Evolutionary conservation across 2,113 vertebrate genomes (phyloP), one percentile per base, ranked within the genome.

Genomic region (Mystacornis crossleyi): DNA sequence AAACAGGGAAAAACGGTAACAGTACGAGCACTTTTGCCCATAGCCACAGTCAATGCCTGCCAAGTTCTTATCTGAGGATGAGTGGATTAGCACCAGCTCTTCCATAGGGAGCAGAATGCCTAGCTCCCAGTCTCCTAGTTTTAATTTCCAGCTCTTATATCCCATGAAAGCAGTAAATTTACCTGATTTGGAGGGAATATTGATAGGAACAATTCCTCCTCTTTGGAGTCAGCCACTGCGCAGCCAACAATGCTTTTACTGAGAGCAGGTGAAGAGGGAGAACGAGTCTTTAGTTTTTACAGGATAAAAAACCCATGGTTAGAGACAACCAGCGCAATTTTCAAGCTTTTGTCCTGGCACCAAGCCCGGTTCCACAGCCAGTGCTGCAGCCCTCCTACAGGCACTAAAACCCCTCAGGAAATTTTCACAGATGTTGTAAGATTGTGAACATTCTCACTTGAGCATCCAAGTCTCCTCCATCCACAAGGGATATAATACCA

Each of bases 161-260:
- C 6, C 38, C 38, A 42, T 51, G 23, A 58, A 87, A 93, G 23
- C 11, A 66, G 24, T 23, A 34, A 53, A 29, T 83, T 61, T 54
- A 73, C 10, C 29, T 21, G 7, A 6, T 20, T 42, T 50, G 0
- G 16, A n/a, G 14, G 9, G 9, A 54, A 51, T 61, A 55, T 14
- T 26, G 12, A 25, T 29, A 42, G 55, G 40, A 90, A 86, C 9
- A 72, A 6, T 11, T 72, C 53, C 14, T 8, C 21, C 3, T 45
- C 28, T 61, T 67, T 51, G 18, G 28, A 81, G 15, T 20, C n/a
- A 80, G 50, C 6, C 1, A 0, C 16, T 0, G 0, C 9, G 23
- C 58, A 65, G 71, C 17, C 50, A 66, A 61, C 92, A 91, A 57
- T 26, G 33, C 20, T 58, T 34, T 75, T 69, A 60, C 61, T 55